Conservation (phyloP, 30 jellyfish, hydroid and myxozoan genomes). For the Calvadosia cruxmelitensis region DNA sequence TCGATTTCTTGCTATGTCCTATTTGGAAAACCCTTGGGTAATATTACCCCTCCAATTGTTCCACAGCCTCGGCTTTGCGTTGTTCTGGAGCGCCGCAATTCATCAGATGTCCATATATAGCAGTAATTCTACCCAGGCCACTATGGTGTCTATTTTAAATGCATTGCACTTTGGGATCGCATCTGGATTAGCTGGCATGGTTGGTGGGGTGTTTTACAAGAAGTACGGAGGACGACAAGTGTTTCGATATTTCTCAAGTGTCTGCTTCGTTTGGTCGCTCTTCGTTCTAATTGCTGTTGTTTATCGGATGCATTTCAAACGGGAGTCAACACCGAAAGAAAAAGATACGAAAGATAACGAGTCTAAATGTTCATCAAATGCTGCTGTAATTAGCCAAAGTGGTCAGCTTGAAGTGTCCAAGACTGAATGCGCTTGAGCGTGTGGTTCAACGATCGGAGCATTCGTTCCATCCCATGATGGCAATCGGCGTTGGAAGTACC, state of each 20-base stretch:
- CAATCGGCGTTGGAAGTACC: too few relatives aligned
- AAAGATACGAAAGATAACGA: too few relatives aligned
- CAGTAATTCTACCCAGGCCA: slow-evolving; percentile 36
- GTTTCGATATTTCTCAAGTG: slow-evolving; percentile 20
- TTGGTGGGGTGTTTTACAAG: slow-evolving; percentile 48
- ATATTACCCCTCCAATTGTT: slow-evolving; percentile 46
- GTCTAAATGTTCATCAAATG: too few relatives aligned
- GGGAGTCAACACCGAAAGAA: too few relatives aligned
- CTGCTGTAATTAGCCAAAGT: too few relatives aligned
- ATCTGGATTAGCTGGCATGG: slow-evolving; percentile 29
- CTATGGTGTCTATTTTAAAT: slow-evolving; percentile 37
- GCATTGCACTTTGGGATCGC: slow-evolving; percentile 52
- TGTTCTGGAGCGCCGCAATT: slow-evolving; percentile 61
- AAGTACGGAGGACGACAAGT: slow-evolving; percentile 46
- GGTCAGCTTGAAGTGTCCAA: too few relatives aligned
- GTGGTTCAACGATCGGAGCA: too few relatives aligned
- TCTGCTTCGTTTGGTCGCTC: slow-evolving; percentile 30
- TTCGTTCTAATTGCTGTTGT: slow-evolving; percentile 2
- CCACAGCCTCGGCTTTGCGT: slow-evolving; percentile 50
- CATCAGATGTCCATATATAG: slow-evolving; percentile 30
- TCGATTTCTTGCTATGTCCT: slow-evolving; percentile 33
- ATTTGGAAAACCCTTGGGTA: slow-evolving; percentile 46
- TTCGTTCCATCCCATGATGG: too few relatives aligned
- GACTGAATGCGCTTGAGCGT: too few relatives aligned
- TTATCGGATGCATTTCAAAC: too few relatives aligned